phyloP scores from a whole-genome alignment of 2,888 invertebrate species.

The Rutpela maculata region DNA sequence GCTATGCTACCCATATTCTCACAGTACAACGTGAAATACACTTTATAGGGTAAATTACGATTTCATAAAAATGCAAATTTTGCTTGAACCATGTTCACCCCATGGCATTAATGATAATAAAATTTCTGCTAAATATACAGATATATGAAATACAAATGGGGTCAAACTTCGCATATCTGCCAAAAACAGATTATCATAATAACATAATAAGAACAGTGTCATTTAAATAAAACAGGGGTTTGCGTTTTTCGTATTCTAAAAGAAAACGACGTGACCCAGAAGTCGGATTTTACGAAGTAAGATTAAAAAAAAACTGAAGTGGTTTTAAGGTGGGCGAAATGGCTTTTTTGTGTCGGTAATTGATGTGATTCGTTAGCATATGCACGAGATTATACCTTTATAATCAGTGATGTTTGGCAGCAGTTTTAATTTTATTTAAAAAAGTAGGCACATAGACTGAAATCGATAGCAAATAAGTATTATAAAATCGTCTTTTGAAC shows the following conservation, averaged over 20 bases:
- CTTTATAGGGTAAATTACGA: background rate
- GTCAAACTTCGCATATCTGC: background rate
- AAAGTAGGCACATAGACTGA: no score
- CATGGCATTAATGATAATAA: background rate
- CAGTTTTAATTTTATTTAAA: no score
- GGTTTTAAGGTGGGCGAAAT: background rate
- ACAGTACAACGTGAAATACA: background rate
- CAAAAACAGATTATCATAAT: conserved; percentile 39
- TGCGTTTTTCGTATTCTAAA: conserved; percentile 11
- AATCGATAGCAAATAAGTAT: no score
- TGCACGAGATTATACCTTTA: background rate
- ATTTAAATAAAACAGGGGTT: conserved; percentile 38
- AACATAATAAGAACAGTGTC: conserved; percentile 29
- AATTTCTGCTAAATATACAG: conserved; percentile 1
- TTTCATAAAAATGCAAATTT: conserved; percentile 21
- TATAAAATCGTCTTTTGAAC: no score
- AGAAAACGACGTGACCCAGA: conserved; percentile 32
- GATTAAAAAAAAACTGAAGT: conserved; percentile 21
- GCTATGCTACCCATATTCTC: no score
- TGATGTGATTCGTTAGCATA: background rate
- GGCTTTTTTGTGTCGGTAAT: conserved; percentile 2
- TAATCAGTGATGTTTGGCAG: no score
- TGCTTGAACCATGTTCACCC: background rate
- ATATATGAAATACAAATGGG: conserved; percentile 15
- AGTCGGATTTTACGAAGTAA: conserved; percentile 15